phyloP scores from a whole-genome alignment of 2,888 invertebrate genomes.

The Volucella zonaria region DNA sequence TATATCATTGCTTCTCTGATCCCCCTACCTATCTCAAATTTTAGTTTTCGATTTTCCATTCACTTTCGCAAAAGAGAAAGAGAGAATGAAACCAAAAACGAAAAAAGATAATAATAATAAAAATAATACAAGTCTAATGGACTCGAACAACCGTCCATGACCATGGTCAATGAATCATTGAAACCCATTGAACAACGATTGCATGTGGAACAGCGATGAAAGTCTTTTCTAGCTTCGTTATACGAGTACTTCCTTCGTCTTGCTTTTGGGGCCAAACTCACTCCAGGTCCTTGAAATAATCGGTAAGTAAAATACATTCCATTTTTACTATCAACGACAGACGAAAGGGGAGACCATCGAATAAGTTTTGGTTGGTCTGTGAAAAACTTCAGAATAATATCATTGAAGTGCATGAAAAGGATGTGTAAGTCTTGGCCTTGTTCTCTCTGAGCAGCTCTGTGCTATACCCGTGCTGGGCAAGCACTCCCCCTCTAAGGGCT shows the following conservation, averaged over 20 bases:
- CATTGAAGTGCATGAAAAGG: conserved; percentile 60
- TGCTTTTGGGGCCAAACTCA: conserved; percentile 14
- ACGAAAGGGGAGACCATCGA: conserved; percentile 23
- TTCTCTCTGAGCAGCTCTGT: conserved; percentile 2
- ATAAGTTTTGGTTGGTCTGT: conserved; percentile 30
- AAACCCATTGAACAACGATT: conserved; percentile 64
- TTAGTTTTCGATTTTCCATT: conserved; percentile 46
- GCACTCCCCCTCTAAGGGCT: conserved; percentile 7
- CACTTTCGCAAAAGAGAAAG: background rate
- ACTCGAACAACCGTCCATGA: conserved; percentile 63
- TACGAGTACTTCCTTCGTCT: conserved; percentile 11
- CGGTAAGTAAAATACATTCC: conserved; percentile 62
- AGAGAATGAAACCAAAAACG: background rate
- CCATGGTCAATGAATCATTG: conserved; percentile 72
- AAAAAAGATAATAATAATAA: conserved; percentile 3
- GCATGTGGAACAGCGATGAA: conserved; percentile 63
- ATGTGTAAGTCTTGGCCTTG: conserved; percentile 63
- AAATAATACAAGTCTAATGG: conserved; percentile 49
- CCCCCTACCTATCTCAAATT: conserved; percentile 29
- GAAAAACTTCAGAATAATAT: conserved; percentile 60
- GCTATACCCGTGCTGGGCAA: background rate
- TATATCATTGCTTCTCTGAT: conserved; percentile 11
- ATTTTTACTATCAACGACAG: conserved; percentile 31
- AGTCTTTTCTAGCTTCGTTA: conserved; percentile 2
- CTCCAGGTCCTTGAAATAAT: conserved; percentile 53